Evolutionary conservation across 1,140 invertebrate species (phyloP), one percentile per base, ranked within the genome.

Genomic region (Drosophila punjabiensis): DNA sequence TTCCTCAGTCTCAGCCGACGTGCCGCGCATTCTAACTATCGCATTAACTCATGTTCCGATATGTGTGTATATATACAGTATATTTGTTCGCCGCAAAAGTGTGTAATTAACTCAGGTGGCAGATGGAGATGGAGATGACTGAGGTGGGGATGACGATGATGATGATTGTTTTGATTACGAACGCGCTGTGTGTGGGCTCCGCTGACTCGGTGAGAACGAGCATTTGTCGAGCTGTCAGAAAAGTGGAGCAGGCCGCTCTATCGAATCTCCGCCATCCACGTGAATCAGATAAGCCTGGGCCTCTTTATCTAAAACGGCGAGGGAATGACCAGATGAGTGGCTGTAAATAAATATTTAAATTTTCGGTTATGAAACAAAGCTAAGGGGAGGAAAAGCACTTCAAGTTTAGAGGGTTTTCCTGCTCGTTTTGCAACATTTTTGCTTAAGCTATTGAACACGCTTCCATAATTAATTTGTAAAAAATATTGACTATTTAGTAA

Each of bases 1-100:
- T 71, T 70, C 61, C 76, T 39, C 77, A 71, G 69, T 68, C 63
- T 9, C 37, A 59, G 41, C 53, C 14, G 82, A 88, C 84, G 85
- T 89, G 84, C 70, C 62, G 71, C 62, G 78, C 62, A 74, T 89
- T 74, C 62, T 68, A 70, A 89, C 62, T 67, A 59, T 53, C 47
- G 13, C 55, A 83, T 87, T 87, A 63, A 37, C 47, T 52, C 52
- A 30, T 16, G 43, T 69, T 58, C 58, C 18, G 37, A 43, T 58
- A 50, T 55, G 18, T 58, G 18, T 37, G 13, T 37, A 10, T 32
- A 24, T 75, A 13, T 18, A n/a, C 10, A 13, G 30, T 70, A 20
- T 58, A 37, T 37, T 62, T 24, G 63, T 43, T 33, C 41, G 28
- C 63, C 43, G 47, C 39, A 47, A 43, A 74, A 39, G 65, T 63